These are phyloP conservation scores for Seira sanloemensis DNA, from an alignment of 2,888 invertebrate species.

Conservation along the genomic window DNA sequence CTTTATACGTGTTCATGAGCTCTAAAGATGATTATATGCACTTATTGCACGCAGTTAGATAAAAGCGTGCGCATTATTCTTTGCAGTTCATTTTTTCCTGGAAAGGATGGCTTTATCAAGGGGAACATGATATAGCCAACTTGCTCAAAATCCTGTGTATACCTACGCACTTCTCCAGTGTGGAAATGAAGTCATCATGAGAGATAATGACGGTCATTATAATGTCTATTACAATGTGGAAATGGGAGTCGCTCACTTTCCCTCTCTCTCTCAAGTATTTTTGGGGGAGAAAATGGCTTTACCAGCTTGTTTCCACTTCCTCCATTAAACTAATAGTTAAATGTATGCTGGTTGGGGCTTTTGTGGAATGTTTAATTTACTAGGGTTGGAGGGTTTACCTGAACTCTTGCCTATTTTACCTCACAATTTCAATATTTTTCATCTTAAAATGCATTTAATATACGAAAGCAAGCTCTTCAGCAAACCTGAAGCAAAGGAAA, in stretches of 20 bases:
- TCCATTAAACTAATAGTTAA: not conserved
- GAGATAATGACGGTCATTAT: slow-evolving; percentile 63
- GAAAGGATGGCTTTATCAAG: not conserved
- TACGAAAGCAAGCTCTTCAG: too few relatives aligned
- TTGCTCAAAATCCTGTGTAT: too few relatives aligned
- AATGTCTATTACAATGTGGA: slow-evolving; percentile 62
- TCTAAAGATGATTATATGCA: not conserved
- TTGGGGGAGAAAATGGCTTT: not conserved
- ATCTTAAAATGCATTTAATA: too few relatives aligned
- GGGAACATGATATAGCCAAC: not conserved
- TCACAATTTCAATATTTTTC: too few relatives aligned
- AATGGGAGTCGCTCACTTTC: slow-evolving; percentile 45
- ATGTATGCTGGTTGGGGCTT: too few relatives aligned
- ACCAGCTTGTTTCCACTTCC: not conserved
- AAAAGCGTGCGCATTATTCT: slow-evolving; percentile 7
- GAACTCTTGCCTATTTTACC: too few relatives aligned
- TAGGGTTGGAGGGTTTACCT: too few relatives aligned
- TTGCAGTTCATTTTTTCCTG: too few relatives aligned
- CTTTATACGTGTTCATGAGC: slow-evolving; percentile 27
- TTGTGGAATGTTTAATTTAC: too few relatives aligned
- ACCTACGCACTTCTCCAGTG: slow-evolving; percentile 33
- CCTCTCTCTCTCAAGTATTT: not conserved
- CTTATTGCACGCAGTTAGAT: slow-evolving; percentile 8
- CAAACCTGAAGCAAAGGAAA: too few relatives aligned
- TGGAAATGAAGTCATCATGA: slow-evolving; percentile 63